Percentiles rank a stretch among this genome's conserved stretches.
These are phyloP conservation scores for Hippasteria phrygiana DNA, from an alignment of 53 echinoderm and acorn worm species.

Conservation along the genomic window DNA sequence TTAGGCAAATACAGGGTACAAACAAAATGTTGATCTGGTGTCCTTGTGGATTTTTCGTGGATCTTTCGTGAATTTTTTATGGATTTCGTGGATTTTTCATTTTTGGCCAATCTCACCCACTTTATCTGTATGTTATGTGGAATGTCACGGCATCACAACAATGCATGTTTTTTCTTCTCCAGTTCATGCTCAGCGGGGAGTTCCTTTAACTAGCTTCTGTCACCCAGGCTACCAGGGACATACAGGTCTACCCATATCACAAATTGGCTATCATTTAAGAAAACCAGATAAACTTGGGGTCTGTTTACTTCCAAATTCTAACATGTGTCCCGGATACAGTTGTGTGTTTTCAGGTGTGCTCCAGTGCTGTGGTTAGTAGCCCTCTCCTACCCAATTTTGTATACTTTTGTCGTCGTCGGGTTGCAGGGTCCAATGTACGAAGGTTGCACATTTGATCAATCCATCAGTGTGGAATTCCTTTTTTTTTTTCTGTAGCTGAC, in stretches of 20 bases:
- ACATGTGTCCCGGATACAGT: conserved; percentile 61
- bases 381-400: background rate
- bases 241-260: background rate
- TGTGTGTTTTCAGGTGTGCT: conserved; percentile 50
- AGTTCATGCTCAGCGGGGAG: conserved; percentile 21
- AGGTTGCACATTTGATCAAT: conserved; percentile 10
- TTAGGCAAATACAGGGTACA: no score
- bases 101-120: no score
- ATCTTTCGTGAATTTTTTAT: no score
- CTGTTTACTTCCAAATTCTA: conserved; percentile 49
- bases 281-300: background rate
- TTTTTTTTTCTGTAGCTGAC: background rate
- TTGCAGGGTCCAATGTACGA: conserved; percentile 41
- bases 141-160: background rate
- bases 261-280: conserved; percentile 2
- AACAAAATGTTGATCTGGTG: no score
- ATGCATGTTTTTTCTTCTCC: background rate
- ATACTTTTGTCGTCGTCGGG: background rate
- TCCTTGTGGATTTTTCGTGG: no score
- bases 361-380: background rate
- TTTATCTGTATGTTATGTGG: background rate
- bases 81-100: no score
- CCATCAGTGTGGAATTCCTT: background rate
- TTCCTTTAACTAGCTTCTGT: conserved; percentile 44
- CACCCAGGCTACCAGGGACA: conserved; percentile 46